Base-by-base conservation (phyloP, 2,113 vertebrate species). In the Poicephalus meyeri region DNA sequence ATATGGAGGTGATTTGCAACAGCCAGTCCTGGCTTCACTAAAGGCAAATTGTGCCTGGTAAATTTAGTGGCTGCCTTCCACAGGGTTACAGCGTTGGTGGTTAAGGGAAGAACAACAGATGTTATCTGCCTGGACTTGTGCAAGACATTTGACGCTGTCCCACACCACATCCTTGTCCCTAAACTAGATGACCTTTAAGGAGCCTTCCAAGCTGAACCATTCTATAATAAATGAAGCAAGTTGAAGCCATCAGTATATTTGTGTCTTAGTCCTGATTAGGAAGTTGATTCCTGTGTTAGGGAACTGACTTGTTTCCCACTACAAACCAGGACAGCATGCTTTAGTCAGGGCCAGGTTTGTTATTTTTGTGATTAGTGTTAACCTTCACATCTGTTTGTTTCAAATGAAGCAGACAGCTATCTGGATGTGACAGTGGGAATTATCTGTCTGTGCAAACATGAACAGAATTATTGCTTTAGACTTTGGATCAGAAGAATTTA, bases 281-380 rank as follows among this genome's bases (percentile, higher is more conserved):
- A 80, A 92, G 56, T 8, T 12, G 4, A 6, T n/a, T 47, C 13
- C 20, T 18, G 2, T 49, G 15, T 42, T 70, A 24, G 31, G 73
- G 16, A 25, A n/a, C 7, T 13, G 33, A 60, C 3, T 87, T 61
- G 13, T 63, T 56, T 50, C 11, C 10, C n/a, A 24, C 33, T 24
- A 1, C 5, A 21, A 71, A 39, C 4, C 14, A 63, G 9, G 8
- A 4, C 1, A 50, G 3, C 9, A 4, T 29, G 20, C n/a, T 56
- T 77, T 77, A 49, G 13, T 84, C 8, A 5, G 8, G 10, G 33
- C 8, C 20, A 68, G 10, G 8, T 23, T 28, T 6, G 2, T 39
- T 79, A 25, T 79, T 89, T 71, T 29, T 60, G 21, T 31, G 11
- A 12, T 74, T 24, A n/a, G 2, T 12, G 6, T 19, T 65, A 42